Evolutionary conservation across 2,797 vertebrate genomes (phyloP).

Genomic region (Sciaenops ocellatus): DNA sequence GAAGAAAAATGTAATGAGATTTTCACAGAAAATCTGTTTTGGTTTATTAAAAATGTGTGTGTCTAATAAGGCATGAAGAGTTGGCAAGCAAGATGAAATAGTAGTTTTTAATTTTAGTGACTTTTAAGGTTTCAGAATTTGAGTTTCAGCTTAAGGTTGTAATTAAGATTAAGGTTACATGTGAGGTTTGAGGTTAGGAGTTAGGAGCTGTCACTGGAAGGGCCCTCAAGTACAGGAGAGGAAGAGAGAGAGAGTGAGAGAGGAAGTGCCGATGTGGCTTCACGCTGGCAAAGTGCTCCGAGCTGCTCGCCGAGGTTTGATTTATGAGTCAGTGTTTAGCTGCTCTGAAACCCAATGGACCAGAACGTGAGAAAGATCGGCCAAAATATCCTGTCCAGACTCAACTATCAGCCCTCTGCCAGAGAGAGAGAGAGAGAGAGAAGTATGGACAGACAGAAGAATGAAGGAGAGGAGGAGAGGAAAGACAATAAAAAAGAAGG

Average conservation of each 20-base stretch:
- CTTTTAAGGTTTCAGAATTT: background rate
- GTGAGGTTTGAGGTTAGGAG: slow-evolving; percentile 21
- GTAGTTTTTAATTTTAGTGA: background rate
- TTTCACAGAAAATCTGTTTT: background rate
- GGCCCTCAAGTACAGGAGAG: slow-evolving; percentile 10
- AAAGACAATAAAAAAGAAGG: background rate
- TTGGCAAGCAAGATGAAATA: background rate
- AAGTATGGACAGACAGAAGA: background rate
- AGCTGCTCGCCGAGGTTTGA: slow-evolving; percentile 63
- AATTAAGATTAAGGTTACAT: slow-evolving; percentile 7
- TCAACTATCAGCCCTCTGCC: slow-evolving; percentile 34
- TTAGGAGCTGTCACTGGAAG: slow-evolving; percentile 9
- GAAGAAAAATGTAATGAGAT: slow-evolving; percentile 21
- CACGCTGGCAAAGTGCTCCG: slow-evolving; percentile 33
- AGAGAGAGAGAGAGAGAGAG: slow-evolving; percentile 30
- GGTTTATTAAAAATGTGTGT: background rate
- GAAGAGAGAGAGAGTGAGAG: slow-evolving; percentile 8
- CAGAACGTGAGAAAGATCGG: slow-evolving; percentile 61
- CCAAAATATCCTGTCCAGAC: slow-evolving; percentile 59
- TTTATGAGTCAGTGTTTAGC: slow-evolving; percentile 68
- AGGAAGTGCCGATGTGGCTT: slow-evolving; percentile 51
- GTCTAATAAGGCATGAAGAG: background rate
- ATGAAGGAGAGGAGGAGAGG: slow-evolving; percentile 1
- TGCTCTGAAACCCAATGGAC: slow-evolving; percentile 56
- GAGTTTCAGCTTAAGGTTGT: background rate